Evolutionary conservation across 2,797 vertebrate genomes (phyloP), one percentile per base, ranked within the genome.

Genomic region (Acipenser oxyrinchus): DNA sequence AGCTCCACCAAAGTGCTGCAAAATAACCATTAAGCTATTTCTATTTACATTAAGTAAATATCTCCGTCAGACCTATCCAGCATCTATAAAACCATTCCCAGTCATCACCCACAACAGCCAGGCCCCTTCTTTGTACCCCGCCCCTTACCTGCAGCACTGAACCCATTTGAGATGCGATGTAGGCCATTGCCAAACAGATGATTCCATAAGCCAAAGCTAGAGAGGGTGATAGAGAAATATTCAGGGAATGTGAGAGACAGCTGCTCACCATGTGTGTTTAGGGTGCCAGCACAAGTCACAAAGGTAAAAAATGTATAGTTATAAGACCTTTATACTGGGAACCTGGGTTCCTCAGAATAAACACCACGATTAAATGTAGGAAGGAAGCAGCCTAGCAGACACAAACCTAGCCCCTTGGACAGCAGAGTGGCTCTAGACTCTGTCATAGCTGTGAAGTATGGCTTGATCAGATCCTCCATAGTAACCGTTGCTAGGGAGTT

Each of bases 401-500:
- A 8, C 86, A 78, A 74, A 96, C 94, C 94, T 0, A 96, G 86
- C 66, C 84, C 70, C 71, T 94, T 94, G 64, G 93, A 95, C 53
- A 95, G 77, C 70, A 93, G 72, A 0, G 90, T 93, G 49, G 93
- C 93, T 52, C 73, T 89, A 7, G 80, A 68, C 75, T 96, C 94
- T 0, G 88, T 84, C 83, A 95, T 88, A 65, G 67, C 70, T 1
- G 91, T 88, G 76, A 89, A 93, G 77, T 90, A 71, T 12, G 94
- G 94, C 64, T 92, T 94, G 63, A 96, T 92, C 69, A 96, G 79
- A 79, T 96, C 94, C 78, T 95, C 93, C 92, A 96, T 90, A 0
- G 94, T 96, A 51, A 96, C 94, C 0, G 93, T 94, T 23, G 94
- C 94, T 71, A 96, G 70, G 10, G 94, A 96, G 75, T 94, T 96